Percentiles rank a stretch among this genome's conserved stretches.
phyloP scores from a whole-genome alignment of 2,888 invertebrate species.

The Lasioglossum villosulum region DNA sequence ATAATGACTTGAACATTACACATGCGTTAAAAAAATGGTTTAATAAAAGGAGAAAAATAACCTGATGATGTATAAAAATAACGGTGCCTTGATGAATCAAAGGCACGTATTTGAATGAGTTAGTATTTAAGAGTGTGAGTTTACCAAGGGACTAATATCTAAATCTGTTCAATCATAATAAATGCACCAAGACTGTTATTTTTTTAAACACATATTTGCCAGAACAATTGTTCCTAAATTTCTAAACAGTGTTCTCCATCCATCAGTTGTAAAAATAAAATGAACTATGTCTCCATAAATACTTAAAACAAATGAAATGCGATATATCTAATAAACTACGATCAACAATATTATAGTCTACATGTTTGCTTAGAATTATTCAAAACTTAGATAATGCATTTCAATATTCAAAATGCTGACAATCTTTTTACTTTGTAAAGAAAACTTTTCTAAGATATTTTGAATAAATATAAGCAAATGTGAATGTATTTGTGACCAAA shows the following conservation, averaged over 20 bases:
- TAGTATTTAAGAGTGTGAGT: slow-evolving; percentile 50
- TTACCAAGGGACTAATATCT: slow-evolving; percentile 52
- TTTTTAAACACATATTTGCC: slow-evolving; percentile 51
- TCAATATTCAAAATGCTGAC: slow-evolving; percentile 11
- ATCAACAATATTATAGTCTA: slow-evolving; percentile 22
- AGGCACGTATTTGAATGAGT: slow-evolving; percentile 43
- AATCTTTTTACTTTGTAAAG: slow-evolving; percentile 1
- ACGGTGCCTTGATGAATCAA: slow-evolving; percentile 34
- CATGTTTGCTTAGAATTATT: slow-evolving; percentile 40
- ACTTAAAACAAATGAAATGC: slow-evolving; percentile 57
- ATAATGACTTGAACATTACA: slow-evolving; percentile 51
- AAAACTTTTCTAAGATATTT: neutral
- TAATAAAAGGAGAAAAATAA: slow-evolving; percentile 22
- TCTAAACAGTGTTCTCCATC: slow-evolving; percentile 39
- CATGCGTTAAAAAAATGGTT: slow-evolving; percentile 26
- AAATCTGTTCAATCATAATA: slow-evolving; percentile 34
- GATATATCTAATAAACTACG: slow-evolving; percentile 8
- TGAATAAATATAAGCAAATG: slow-evolving; percentile 37
- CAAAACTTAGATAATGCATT: slow-evolving; percentile 4
- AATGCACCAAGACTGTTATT: slow-evolving; percentile 59
- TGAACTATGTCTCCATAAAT: slow-evolving; percentile 40
- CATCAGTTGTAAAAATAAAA: slow-evolving; percentile 46
- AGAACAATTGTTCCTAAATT: slow-evolving; percentile 48
- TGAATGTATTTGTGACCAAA: slow-evolving; percentile 11
- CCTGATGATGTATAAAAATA: slow-evolving; percentile 27